These are phyloP conservation scores for Phyllostomus hastatus DNA, from an alignment of 2,113 vertebrate species.

Conservation along the genomic window DNA sequence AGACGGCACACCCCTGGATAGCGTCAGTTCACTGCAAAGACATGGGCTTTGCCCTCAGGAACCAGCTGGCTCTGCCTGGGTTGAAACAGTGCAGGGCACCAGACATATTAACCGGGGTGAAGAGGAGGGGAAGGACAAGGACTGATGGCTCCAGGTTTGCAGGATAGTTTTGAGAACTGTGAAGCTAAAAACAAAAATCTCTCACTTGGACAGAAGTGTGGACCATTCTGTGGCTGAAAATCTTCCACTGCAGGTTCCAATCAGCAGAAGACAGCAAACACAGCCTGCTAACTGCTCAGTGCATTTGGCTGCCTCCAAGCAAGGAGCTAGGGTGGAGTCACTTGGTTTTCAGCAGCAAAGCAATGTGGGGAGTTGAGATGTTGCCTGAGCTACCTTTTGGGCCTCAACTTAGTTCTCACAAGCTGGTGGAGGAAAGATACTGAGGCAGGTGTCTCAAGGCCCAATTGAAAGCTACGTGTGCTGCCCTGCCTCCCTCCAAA, in stretches of 20 bases:
- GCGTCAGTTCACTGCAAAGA: neutral
- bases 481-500: neutral
- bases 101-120: accelerated
- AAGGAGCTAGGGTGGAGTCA: accelerated
- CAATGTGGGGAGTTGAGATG: neutral
- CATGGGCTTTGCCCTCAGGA: neutral
- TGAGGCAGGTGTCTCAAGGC: neutral
- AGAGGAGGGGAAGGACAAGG: neutral
- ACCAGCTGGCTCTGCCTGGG: neutral
- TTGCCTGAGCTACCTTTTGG: neutral
- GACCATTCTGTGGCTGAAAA: neutral
- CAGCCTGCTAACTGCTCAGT: accelerated
- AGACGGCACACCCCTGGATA: accelerated
- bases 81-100: neutral
- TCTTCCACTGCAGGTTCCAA: no score
- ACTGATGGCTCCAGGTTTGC: neutral
- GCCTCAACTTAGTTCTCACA: neutral
- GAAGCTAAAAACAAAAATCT: neutral
- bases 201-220: neutral
- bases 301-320: accelerated
- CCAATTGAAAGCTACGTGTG: neutral
- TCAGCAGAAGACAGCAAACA: neutral
- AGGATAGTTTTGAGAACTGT: neutral
- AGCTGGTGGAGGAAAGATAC: neutral
- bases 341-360: neutral